A percentile compares a stretch with the other conserved stretches of the same genome.
Evolutionary conservation across 2,888 invertebrate species (phyloP).

Genomic region (Arge pagana): DNA sequence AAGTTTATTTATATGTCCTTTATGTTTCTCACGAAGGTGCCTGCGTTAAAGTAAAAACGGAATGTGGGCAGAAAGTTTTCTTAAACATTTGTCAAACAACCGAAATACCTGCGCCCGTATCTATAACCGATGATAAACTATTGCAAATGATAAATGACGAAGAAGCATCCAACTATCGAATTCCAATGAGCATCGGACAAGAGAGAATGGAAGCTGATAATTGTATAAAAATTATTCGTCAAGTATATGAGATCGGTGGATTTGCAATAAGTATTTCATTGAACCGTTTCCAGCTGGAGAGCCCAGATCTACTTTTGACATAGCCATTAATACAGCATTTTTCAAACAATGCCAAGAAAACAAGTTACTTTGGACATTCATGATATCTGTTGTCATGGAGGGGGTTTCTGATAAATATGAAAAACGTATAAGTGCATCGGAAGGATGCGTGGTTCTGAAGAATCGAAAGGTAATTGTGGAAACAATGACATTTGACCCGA

Average conservation of each 20-base stretch:
- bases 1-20: too few relatives aligned
- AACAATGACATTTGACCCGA: not conserved
- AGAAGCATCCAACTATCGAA: conserved; percentile 71
- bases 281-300: conserved; percentile 66
- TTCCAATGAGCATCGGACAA: conserved; percentile 91
- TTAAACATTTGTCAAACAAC: conserved; percentile 84
- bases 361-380: conserved; percentile 76
- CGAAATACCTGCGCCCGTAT: conserved; percentile 74
- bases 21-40: conserved; percentile 63
- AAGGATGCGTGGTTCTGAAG: conserved; percentile 70
- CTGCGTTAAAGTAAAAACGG: conserved; percentile 76
- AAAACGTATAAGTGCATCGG: conserved; percentile 68
- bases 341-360: conserved; percentile 75
- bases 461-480: conserved; percentile 64
- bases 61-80: conserved; percentile 73
- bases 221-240: conserved; percentile 49
- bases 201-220: conserved; percentile 79
- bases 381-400: conserved; percentile 79
- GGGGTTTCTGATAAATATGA: conserved; percentile 80
- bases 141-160: conserved; percentile 62
- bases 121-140: conserved; percentile 62
- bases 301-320: conserved; percentile 78
- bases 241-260: not conserved
- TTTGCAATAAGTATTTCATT: not conserved
- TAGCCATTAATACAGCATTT: conserved; percentile 80